Percentiles rank a stretch among this genome's conserved stretches.
Evolutionary conservation across 2,113 vertebrate genomes (phyloP).

Genomic region (Dasypus novemcinctus): DNA sequence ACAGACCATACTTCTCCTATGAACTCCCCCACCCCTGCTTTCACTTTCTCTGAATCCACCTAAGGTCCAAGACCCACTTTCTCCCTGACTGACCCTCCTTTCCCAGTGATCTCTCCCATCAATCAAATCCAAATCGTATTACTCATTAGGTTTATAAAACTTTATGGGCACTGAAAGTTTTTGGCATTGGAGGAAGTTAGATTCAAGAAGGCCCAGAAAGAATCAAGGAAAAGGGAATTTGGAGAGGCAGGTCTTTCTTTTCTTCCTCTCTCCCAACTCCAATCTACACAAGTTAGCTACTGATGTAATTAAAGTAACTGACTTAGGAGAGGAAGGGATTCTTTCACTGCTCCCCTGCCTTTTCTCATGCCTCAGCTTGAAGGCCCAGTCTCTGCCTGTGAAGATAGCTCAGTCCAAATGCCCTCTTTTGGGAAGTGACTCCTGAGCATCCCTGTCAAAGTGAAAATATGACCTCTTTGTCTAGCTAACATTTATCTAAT

Average conservation of each 20-base stretch:
- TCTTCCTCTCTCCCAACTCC: too few relatives aligned
- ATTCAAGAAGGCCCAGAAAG: neutral
- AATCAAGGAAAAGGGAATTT: neutral
- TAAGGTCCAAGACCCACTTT: neutral
- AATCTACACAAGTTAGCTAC: neutral
- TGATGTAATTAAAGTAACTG: neutral
- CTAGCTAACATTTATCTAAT: neutral
- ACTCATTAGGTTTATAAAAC: neutral
- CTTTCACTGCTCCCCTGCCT: neutral
- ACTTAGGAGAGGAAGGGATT: neutral
- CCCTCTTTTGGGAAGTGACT: neutral
- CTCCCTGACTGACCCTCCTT: neutral
- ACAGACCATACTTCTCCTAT: neutral
- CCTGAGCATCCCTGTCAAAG: neutral
- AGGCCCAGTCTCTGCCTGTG: neutral
- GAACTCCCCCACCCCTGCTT: neutral
- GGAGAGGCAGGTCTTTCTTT: neutral
- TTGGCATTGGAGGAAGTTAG: neutral
- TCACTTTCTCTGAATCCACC: neutral
- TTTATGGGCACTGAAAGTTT: neutral
- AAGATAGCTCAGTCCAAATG: neutral
- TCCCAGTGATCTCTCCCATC: neutral
- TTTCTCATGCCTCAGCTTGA: neutral
- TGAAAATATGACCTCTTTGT: neutral
- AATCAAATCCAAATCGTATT: neutral